phyloP scores from a whole-genome alignment of 2,888 invertebrate species.

The Congeria kusceri region DNA sequence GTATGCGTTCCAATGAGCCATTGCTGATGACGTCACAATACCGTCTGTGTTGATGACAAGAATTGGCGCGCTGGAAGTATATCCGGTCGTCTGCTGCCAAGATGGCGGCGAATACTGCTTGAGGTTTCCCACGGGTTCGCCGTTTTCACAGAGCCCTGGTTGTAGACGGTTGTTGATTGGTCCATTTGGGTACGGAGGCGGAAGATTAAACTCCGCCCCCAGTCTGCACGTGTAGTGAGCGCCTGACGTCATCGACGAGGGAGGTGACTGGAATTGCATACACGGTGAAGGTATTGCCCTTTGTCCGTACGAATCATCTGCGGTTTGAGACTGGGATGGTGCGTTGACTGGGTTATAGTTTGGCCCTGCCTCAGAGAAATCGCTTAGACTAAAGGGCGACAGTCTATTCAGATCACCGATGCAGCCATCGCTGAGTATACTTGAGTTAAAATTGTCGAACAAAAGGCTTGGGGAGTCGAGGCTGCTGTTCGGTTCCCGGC shows the following conservation, averaged over 20 bases:
- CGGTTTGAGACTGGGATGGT: background rate
- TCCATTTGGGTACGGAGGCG: too few species aligned
- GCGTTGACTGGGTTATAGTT: background rate
- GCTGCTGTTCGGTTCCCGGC: background rate
- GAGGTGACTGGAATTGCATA: background rate
- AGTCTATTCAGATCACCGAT: constrained; percentile 6
- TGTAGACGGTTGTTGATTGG: too few species aligned
- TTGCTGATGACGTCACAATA: background rate
- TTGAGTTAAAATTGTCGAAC: background rate
- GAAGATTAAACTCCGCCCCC: too few species aligned
- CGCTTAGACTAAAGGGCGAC: constrained; percentile 20
- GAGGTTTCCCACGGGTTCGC: too few species aligned
- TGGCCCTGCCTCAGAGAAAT: constrained; percentile 17
- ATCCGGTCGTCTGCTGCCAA: background rate
- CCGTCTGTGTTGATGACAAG: background rate
- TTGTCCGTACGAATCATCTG: background rate
- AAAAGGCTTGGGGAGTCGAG: background rate
- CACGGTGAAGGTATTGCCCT: background rate
- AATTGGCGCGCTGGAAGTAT: background rate
- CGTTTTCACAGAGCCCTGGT: too few species aligned
- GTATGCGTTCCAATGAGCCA: background rate
- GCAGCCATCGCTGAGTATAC: background rate
- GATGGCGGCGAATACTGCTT: background rate
- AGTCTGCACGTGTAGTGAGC: too few species aligned
- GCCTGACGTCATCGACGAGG: background rate